Evolutionary conservation across 2,797 vertebrate species (phyloP).

Genomic region (Kryptolebias ocellatus): DNA sequence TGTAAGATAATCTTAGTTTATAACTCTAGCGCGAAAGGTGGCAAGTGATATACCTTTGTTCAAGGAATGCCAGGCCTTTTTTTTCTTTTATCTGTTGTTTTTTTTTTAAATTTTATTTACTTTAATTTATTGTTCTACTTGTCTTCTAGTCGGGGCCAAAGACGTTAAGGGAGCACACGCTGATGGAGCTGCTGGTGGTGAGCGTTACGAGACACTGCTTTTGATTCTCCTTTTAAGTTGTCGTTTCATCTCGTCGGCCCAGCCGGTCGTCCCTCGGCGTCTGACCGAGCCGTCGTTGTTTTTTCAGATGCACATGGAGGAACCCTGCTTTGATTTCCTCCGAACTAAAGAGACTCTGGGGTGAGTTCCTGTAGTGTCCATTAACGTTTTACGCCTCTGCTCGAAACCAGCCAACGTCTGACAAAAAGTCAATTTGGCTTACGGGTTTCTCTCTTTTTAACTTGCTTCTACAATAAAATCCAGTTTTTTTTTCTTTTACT

Average conservation of each 20-base stretch:
- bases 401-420: no score
- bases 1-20: no score
- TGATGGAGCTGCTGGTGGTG: slow-evolving; percentile 96
- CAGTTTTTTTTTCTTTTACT: not conserved
- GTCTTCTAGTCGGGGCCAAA: slow-evolving; percentile 87
- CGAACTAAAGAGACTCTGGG: slow-evolving; percentile 96
- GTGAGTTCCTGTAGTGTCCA: slow-evolving; percentile 66
- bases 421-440: not conserved
- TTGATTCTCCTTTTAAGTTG: slow-evolving; percentile 3
- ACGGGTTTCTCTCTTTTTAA: not conserved
- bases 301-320: slow-evolving; percentile 96
- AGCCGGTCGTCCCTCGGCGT: not conserved
- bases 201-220: slow-evolving; percentile 61
- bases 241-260: slow-evolving; percentile 15
- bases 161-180: slow-evolving; percentile 88
- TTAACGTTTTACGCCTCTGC: not conserved
- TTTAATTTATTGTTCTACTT: not conserved
- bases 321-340: slow-evolving; percentile 96
- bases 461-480: not conserved
- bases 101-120: not conserved
- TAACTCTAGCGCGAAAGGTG: no score
- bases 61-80: no score
- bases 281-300: slow-evolving; percentile 23
- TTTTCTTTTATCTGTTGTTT: no score
- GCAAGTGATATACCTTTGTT: no score